Percentiles rank a stretch among this genome's conserved stretches.
Conservation (phyloP, 2,888 invertebrate genomes). For the Rutpela maculata region DNA sequence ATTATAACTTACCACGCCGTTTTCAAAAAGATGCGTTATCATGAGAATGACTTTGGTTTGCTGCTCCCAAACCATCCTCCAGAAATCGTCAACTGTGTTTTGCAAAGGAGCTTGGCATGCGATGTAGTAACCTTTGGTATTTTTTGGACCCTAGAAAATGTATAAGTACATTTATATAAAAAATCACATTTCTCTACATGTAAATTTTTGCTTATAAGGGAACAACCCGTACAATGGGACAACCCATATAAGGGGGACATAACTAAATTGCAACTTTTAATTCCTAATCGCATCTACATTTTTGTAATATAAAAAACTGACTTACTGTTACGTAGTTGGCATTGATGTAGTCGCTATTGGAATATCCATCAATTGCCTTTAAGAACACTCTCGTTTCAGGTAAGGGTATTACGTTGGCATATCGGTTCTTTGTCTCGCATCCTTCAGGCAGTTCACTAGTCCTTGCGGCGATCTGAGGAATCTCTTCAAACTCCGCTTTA, state of each 20-base stretch:
- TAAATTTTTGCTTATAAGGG: no score
- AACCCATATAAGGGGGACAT: no score
- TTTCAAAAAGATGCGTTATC: slow-evolving; percentile 92
- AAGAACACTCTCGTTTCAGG: slow-evolving; percentile 92
- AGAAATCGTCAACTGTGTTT: slow-evolving; percentile 91
- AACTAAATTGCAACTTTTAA: no score
- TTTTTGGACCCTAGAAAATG: slow-evolving; percentile 86
- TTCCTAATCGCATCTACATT: no score
- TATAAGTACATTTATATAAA: no score
- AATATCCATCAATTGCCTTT: slow-evolving; percentile 82
- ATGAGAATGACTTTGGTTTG: slow-evolving; percentile 91
- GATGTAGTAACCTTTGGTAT: slow-evolving; percentile 89
- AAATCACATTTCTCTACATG: no score
- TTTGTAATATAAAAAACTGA: not conserved
- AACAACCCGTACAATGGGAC: no score
- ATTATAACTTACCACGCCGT: slow-evolving; percentile 83
- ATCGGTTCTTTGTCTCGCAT: slow-evolving; percentile 93
- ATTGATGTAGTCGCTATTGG: slow-evolving; percentile 92
- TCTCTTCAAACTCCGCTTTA: slow-evolving; percentile 87
- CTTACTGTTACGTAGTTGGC: slow-evolving; percentile 94
- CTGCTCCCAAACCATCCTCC: slow-evolving; percentile 98
- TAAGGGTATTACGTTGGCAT: slow-evolving; percentile 95
- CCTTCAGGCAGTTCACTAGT: slow-evolving; percentile 91
- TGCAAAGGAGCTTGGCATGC: slow-evolving; percentile 93
- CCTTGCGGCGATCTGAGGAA: slow-evolving; percentile 86